Evolutionary conservation across 2,113 vertebrate genomes (phyloP), one percentile per base, ranked within the genome.

Genomic region (Dasyurus viverrinus): DNA sequence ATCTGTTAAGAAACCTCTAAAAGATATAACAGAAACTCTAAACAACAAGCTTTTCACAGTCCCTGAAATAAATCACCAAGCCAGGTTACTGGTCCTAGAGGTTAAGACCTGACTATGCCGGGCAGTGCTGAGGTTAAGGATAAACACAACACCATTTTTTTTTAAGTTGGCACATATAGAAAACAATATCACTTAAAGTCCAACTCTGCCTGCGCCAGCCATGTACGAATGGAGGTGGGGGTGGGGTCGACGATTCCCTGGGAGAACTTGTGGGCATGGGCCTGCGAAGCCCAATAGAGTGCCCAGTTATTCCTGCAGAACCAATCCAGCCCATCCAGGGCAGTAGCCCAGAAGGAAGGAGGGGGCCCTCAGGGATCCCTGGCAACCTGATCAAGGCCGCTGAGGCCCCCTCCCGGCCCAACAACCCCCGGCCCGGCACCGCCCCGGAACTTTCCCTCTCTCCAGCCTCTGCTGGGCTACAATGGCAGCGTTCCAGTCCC

Each of bases 171-270:
- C 96, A 97, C 97, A 97, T 50, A 95, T 94, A 97, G 95, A 96
- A 96, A 96, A 97, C 96, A 97, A 96, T 95, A 97, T 93, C 95
- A 97, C 90, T 95, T 96, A 98, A 98, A 98, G 97, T 98, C 98
- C 95, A 97, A 98, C 98, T 98, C 97, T 96, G 96, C 94, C 97
- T 98, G 97, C 96, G 97, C 97, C 97, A 98, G 96, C 92, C 92
- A 95, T 96, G 96, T 95, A 89, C 93, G 50, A 89, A 94, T 94
- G 95, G 93, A 93, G 95, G 98, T 96, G 97, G 97, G 96, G 96
- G 97, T 92, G 95, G 96, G 97, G 97, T 97, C 90, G 93, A 94
- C 42, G 68, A 90, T 97, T 96, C 95, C 93, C 94, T 47, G 60
- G 96, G 96, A 97, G 97, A 98, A 97, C 97, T 98, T 98, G 93